Evolutionary conservation across 1,140 invertebrate genomes (phyloP), one percentile per base, ranked within the genome.

Genomic region (Tribolium castaneum): DNA sequence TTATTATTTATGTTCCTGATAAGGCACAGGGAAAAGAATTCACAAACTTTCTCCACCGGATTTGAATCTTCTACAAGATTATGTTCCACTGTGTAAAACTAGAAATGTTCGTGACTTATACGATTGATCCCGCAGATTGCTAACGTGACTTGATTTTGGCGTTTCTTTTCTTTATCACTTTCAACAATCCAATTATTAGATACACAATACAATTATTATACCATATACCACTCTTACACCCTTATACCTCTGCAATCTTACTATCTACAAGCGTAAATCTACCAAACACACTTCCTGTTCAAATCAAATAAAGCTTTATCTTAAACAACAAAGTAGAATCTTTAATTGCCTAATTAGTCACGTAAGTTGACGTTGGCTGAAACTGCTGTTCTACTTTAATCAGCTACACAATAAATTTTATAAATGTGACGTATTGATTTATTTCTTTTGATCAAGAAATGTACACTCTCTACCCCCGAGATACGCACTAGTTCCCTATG

Each of bases 61-160:
- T 66, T 66, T 66, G 59, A 66, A 66, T 66, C 59, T 66, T 66
- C 59, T 30, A 66, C 30, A 35, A 73, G 71, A 73, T 73, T 73
- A 73, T 73, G 71, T 73, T 52, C 71, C 22, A 13, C 45, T 19
- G 52, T 73, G 71, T 73, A 73, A 73, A 73, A 73, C 71, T 54
- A 73, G 71, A 73, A 73, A 73, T 54, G 71, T 73, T 73, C 71
- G 71, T 73, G 71, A 73, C 71, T 73, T 73, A 54, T 54, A 54
- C 71, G 52, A 73, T 73, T 73, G 71, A 73, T 73, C 19, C 45
- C 19, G 51, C 25, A 54, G 49, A 73, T 73, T 73, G 49, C 71
- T 73, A 54, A 73, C 71, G 71, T 73, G 71, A 73, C 71, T 73
- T 16, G 30, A 73, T 73, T 73, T 73, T 51, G 25, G 19, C 71